Evolutionary conservation across 2,888 invertebrate species (phyloP), one percentile per base, ranked within the genome.

Genomic region (Anoplius nigerrimus): DNA sequence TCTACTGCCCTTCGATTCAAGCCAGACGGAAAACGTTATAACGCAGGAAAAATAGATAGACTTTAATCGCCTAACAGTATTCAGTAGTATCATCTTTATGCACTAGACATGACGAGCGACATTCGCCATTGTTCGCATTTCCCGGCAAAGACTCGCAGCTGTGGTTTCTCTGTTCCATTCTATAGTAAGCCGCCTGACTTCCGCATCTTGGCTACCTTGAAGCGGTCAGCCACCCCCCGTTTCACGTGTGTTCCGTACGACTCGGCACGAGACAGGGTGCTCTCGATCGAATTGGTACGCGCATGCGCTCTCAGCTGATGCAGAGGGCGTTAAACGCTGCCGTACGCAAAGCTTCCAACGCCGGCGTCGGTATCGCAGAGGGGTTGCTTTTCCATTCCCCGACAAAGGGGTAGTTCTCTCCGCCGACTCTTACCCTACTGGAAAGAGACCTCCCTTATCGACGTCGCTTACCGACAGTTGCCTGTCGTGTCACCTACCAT

Each of bases 241-340:
- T 34, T 34, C 34, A 34, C 34, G 34, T 34, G 34, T 34, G 11
- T 34, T 34, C 34, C 34, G 53, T 53, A 62, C 56, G 48, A 65
- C 67, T 69, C 34, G 55, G 63, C 51, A 56, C 58, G 53, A 63
- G 51, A 56, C 54, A 70, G 69, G 67, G 62, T 71, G 74, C 63
- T 81, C 72, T 67, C 82, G 87, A 85, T 84, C 84, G 84, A 85
- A 85, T 75, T 63, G 59, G 63, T 73, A 66, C 74, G 87, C 87
- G 87, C 87, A 87, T 87, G 87, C 88, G 87, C 84, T 76, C 71
- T 87, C 24, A 13, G 74, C 21, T 59, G 52, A 45, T 24, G 46
- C 74, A 84, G 82, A 79, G 74, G 83, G 79, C 84, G 76, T 48
- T 63, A 74, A 34, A 34, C 6, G 61, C n/a, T 16, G 48, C 8